Conservation (phyloP, 2,113 vertebrate species). For the Zapus hudsonius region DNA sequence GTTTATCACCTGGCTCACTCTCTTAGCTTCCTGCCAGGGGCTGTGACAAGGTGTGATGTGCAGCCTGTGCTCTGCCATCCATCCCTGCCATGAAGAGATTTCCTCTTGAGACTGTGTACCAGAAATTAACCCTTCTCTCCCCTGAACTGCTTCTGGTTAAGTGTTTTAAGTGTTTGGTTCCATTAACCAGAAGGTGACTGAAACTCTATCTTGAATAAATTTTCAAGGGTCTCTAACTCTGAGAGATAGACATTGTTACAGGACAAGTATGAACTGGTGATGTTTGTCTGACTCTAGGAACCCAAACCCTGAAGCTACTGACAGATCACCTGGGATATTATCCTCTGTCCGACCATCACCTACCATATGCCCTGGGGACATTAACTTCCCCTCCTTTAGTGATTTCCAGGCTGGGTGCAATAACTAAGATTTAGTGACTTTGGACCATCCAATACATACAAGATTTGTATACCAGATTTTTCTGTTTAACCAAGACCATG, state of each 20-base stretch:
- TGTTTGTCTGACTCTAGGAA: background rate
- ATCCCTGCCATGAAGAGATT: too few relatives aligned
- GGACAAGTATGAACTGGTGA: background rate
- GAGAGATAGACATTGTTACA: background rate
- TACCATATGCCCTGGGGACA: background rate
- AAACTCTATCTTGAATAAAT: background rate
- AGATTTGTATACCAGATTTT: background rate
- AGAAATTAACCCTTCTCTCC: too few relatives aligned
- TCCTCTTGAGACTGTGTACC: too few relatives aligned
- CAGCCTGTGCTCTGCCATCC: too few relatives aligned
- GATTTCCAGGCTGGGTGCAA: background rate
- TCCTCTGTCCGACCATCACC: background rate
- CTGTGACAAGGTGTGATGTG: too few relatives aligned
- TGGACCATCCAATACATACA: background rate
- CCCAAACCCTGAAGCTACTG: background rate
- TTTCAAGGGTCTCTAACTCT: background rate
- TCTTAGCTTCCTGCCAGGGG: too few relatives aligned
- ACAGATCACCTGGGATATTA: background rate
- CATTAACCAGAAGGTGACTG: too few relatives aligned
- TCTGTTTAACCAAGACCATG: background rate
- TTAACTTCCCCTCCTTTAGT: background rate
- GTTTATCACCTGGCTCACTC: too few relatives aligned
- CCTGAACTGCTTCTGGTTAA: too few relatives aligned
- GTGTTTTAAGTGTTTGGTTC: too few relatives aligned
- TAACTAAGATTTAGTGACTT: background rate